Percentiles rank a stretch among this genome's conserved stretches.
phyloP scores from a whole-genome alignment of 2,113 vertebrate genomes.

The Gymnogyps californianus region DNA sequence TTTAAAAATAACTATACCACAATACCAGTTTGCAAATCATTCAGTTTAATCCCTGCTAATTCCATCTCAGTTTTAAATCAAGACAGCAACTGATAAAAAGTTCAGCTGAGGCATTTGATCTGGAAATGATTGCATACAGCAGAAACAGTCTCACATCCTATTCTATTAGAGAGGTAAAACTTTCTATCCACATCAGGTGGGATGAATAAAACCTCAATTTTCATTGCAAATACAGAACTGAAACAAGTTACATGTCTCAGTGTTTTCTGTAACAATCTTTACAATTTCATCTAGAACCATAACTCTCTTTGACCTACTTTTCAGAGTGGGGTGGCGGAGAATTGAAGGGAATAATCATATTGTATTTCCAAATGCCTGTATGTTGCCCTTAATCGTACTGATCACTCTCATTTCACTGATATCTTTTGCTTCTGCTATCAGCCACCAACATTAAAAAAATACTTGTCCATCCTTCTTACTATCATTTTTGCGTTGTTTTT shows the following conservation, averaged over 20 bases:
- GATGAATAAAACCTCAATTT: neutral
- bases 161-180: neutral
- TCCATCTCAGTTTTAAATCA: neutral
- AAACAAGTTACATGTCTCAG: neutral
- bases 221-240: neutral
- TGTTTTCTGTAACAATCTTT: neutral
- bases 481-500: neutral
- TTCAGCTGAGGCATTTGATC: neutral
- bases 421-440: neutral
- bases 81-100: neutral
- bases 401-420: neutral
- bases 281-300: neutral
- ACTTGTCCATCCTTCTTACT: neutral
- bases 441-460: neutral
- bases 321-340: neutral
- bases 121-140: neutral
- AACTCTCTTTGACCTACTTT: neutral
- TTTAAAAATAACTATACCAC: neutral
- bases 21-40: neutral
- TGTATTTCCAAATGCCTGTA: neutral
- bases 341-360: neutral
- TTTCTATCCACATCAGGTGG: neutral
- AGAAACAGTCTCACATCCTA: neutral
- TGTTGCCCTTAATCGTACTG: neutral
- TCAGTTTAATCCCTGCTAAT: neutral